These are phyloP conservation scores for Periparus ater DNA, from an alignment of 2,797 vertebrate species.

Conservation along the genomic window DNA sequence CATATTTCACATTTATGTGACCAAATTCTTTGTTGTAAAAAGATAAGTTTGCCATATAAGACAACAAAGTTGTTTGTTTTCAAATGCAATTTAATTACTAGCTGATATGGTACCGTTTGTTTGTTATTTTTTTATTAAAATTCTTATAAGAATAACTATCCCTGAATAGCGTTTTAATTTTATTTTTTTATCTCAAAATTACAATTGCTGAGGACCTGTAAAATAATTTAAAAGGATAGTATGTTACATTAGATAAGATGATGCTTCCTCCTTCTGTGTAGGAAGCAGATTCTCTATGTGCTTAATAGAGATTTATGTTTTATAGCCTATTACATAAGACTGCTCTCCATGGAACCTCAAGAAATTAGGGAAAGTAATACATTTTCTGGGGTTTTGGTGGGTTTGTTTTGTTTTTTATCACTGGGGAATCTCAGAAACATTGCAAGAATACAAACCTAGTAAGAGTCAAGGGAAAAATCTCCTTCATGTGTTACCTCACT, in stretches of 20 bases:
- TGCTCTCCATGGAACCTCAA: neutral
- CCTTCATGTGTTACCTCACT: neutral
- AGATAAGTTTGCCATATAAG: neutral
- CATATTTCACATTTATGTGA: neutral
- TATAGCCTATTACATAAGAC: neutral
- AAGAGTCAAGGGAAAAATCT: neutral
- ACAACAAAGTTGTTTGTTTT: neutral
- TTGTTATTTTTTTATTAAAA: neutral
- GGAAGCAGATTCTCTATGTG: neutral
- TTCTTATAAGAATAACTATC: neutral
- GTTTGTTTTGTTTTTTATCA: neutral
- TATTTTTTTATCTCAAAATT: neutral
- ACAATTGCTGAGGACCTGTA: neutral
- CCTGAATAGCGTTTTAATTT: neutral
- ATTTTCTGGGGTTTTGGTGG: neutral
- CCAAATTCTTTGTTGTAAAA: neutral
- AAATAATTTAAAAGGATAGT: neutral
- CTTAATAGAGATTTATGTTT: neutral
- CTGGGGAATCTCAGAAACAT: neutral
- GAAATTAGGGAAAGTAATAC: neutral
- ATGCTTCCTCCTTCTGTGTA: neutral
- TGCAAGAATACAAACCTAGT: neutral
- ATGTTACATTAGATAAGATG: neutral
- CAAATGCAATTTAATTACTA: neutral
- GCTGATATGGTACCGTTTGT: neutral